Base-by-base conservation (phyloP, 2,888 invertebrate genomes). In the Agrotis exclamationis region DNA sequence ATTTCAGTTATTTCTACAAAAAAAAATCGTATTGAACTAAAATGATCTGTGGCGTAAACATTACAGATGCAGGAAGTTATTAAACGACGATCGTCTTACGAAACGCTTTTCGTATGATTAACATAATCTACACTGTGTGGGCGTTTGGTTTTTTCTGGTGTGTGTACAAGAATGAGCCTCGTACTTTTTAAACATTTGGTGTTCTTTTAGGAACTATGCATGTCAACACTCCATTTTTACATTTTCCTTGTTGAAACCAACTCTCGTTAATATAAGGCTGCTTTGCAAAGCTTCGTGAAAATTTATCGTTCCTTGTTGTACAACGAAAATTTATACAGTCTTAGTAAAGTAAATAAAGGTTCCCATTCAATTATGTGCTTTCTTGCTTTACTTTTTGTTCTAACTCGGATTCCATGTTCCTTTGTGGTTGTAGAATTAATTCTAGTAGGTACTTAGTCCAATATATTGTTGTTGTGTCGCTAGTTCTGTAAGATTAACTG, bases 271-370 rank as follows among this genome's bases (percentile, higher is more conserved):
- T 91, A 88, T 87, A 90, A 90, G 83, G 86, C 79, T 74, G 85
- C 86, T 88, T 86, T 87, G 89, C 88, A 88, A 90, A 91, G 92
- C 90, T 87, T 89, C 84, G 84, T 79, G 86, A 80, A 90, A 92
- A 95, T 95, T 93, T 93, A 94, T 92, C 67, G 91, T 89, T 87
- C 86, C 87, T 86, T 85, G 87, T 88, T 81, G 78, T 82, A 86
- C 84, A 86, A 82, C 85, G 86, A 88, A 88, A 90, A 90, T 89
- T 79, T 86, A 84, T 82, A 84, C 86, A 84, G 80, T 84, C 85
- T 87, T 82, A 85, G 80, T 84, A 83, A 86, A 86, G 86, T 90
- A 88, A 91, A 89, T 87, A 88, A 88, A 77, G 84, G 39, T 39
- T 83, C 70, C 62, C 74, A 87, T 90, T 90, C 88, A 90, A 91